Evolutionary conservation across 2,113 vertebrate species (phyloP), one percentile per base, ranked within the genome.

Genomic region (Elachura formosa): DNA sequence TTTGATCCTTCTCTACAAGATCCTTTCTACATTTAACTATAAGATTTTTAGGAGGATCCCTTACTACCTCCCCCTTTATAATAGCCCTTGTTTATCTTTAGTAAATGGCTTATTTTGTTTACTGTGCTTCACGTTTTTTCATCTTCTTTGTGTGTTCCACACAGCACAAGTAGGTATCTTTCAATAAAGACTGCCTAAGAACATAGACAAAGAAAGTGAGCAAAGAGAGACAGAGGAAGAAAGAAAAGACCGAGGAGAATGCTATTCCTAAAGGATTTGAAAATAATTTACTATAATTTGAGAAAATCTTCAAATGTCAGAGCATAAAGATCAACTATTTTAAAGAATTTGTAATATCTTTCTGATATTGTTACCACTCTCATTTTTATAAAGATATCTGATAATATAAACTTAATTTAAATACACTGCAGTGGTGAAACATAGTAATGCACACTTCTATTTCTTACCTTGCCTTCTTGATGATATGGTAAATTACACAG

Each of bases 31-130:
- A 93, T 90, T 94, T 85, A 80, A 90, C 46, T 29, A 24, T 36
- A 69, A 55, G n/a, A 6, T 73, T 93, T 94, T 91, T 48, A 83
- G 77, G 23, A 93, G 10, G 18, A n/a, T 74, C 33, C 12, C 23
- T 31, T 80, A 58, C n/a, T 73, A 45, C 43, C 7, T 69, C 28
- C 83, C 41, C n/a, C 25, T 68, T 91, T 88, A 62, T 66, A 67
- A 80, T 29, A 87, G 36, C 23, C 12, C 48, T 40, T 95, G 43
- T 90, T 95, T 91, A 83, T 74, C 71, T 91, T 90, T 90, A 90
- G 90, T 86, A 95, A 96, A 96, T 84, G 72, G 75, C 40, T 93
- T 96, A 84, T 83, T 40, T 80, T 94, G 68, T 94, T 96, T 92
- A 93, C 68, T 88, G 36, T 88, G 92, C 74, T 77, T 88, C 75